Percentiles rank a stretch among this genome's conserved stretches.
Evolutionary conservation across 2,113 vertebrate species (phyloP).

Genomic region (Oreochromis spilurus): DNA sequence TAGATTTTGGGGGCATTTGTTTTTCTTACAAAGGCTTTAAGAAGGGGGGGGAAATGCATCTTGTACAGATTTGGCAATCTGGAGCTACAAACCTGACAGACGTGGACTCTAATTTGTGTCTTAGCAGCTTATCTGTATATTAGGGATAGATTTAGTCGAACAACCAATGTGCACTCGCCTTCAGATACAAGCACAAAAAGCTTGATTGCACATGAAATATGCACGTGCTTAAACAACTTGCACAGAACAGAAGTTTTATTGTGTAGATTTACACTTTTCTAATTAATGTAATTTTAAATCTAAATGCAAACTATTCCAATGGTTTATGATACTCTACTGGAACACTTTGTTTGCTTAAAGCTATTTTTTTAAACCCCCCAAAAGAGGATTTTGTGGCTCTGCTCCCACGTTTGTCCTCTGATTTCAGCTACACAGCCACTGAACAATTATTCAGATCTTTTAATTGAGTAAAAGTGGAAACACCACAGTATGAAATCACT

Average conservation of each 20-base stretch:
- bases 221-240: background rate
- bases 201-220: background rate
- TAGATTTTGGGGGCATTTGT: background rate
- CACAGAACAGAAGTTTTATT: background rate
- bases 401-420: background rate
- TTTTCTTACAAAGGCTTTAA: background rate
- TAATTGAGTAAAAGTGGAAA: background rate
- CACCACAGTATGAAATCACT: background rate
- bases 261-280: background rate
- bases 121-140: background rate
- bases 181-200: background rate
- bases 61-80: background rate
- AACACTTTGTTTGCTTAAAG: background rate
- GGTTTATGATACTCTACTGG: background rate
- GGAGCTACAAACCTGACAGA: background rate
- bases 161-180: background rate
- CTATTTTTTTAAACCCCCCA: background rate
- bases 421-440: background rate
- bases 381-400: background rate
- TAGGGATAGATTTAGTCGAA: background rate
- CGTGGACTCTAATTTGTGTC: background rate
- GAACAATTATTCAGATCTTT: background rate
- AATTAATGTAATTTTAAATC: background rate
- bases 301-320: background rate
- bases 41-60: background rate